phyloP scores from a whole-genome alignment of 2,888 invertebrate genomes.

The Mycalesis mineus region DNA sequence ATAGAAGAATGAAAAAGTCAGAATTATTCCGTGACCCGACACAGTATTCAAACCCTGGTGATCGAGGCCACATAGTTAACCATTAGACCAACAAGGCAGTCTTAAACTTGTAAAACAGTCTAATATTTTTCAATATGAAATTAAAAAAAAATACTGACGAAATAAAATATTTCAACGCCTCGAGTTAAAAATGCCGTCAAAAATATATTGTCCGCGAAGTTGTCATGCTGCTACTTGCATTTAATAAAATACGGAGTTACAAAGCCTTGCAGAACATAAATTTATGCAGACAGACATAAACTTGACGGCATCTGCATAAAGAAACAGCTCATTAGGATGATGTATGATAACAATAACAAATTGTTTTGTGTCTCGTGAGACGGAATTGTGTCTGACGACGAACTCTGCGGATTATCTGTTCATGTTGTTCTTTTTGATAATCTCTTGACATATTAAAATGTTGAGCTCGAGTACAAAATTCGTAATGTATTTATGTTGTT shows the following conservation, averaged over 20 bases:
- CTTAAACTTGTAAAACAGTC: too few species aligned
- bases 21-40: too few species aligned
- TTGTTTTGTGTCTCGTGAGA: constrained; percentile 4
- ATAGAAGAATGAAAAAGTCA: too few species aligned
- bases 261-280: constrained; percentile 9
- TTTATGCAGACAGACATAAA: constrained; percentile 15
- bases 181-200: neutral
- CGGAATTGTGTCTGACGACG: constrained; percentile 5
- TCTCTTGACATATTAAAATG: neutral
- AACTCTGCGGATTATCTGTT: neutral
- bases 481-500: too few species aligned
- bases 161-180: too few species aligned
- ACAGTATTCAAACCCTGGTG: too few species aligned
- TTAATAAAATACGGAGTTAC: neutral
- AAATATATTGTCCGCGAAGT: neutral
- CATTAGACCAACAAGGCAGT: too few species aligned
- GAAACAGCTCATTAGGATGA: constrained; percentile 12
- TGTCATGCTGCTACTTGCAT: neutral
- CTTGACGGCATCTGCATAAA: constrained; percentile 11
- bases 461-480: too few species aligned
- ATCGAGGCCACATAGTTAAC: too few species aligned
- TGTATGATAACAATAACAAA: constrained; percentile 15
- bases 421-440: neutral
- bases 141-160: too few species aligned
- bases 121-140: too few species aligned